Conservation (phyloP, 2,888 invertebrate species). For the Cephus runcator region DNA sequence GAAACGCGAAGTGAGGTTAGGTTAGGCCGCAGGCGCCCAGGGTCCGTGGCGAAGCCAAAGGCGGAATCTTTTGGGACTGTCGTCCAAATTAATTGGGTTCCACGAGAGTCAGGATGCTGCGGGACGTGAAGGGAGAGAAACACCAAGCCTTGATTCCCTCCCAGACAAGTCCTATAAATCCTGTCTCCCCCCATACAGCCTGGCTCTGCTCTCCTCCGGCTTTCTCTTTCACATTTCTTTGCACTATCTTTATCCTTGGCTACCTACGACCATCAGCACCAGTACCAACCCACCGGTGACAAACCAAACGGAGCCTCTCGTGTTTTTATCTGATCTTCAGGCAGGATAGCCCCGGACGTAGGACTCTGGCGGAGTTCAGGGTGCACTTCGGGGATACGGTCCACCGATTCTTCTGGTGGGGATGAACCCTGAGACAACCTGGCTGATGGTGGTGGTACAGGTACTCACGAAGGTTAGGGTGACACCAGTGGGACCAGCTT, state of each 20-base stretch:
- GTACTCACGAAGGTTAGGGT: slow-evolving; percentile 16
- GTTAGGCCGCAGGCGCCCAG: not conserved
- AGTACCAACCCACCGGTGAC: slow-evolving; percentile 44
- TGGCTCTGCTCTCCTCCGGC: slow-evolving; percentile 8
- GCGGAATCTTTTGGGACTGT: slow-evolving; percentile 50
- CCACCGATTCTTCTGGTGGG: slow-evolving; percentile 2
- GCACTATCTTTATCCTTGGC: too few species aligned
- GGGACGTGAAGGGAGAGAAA: slow-evolving; percentile 40
- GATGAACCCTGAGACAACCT: not conserved
- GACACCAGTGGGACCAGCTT: slow-evolving; percentile 7
- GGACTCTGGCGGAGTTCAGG: slow-evolving; percentile 27
- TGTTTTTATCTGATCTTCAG: slow-evolving; percentile 47
- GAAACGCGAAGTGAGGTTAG: slow-evolving; percentile 19
- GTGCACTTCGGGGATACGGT: too few species aligned
- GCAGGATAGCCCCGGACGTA: slow-evolving; percentile 38
- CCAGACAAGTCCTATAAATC: slow-evolving; percentile 51
- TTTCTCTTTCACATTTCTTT: slow-evolving; percentile 7
- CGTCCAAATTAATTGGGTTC: slow-evolving; percentile 53
- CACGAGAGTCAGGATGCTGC: slow-evolving; percentile 33
- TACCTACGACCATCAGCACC: slow-evolving; percentile 6
- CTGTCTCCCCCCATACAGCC: slow-evolving; percentile 30
- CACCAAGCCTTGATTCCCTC: slow-evolving; percentile 49
- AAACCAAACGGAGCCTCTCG: slow-evolving; percentile 44
- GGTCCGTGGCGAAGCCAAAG: slow-evolving; percentile 18
- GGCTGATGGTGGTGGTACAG: too few species aligned